Evolutionary conservation across 1,140 invertebrate genomes (phyloP), one percentile per base, ranked within the genome.

Genomic region (Scaptomyza montana): DNA sequence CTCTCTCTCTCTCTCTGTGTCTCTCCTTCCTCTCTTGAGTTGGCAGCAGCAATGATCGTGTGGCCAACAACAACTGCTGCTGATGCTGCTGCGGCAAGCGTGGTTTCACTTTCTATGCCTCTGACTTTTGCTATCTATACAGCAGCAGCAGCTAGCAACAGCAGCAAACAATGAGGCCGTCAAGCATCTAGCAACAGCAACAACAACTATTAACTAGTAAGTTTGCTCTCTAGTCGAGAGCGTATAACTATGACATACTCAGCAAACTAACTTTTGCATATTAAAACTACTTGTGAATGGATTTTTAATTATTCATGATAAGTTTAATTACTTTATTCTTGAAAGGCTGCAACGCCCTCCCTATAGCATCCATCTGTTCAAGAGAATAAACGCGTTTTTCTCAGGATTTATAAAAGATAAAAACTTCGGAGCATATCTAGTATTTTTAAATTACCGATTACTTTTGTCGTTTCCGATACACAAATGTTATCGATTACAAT

Each of bases 81-180:
- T 36, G 30, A 2, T 33, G 33, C 77, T 67, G 77, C 74, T 62
- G 68, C 62, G 68, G 68, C 62, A 72, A 67, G 63, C 69, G 78
- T 62, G 80, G 84, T 89, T 89, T 89, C 84, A 89, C 84, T 89
- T 89, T 89, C 84, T 89, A 89, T 89, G 84, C 84, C 73, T 66
- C 84, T 68, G 78, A 87, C 82, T 86, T 87, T 86, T 86, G 81
- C 82, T 87, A 78, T 82, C 82, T 82, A 73, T 77, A 25, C 64
- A 63, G 39, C 80, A 70, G 59, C 82, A 63, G 16, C 51, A 45
- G 30, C 51, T 50, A 61, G 12, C 49, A 76, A 65, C 77, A 71
- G 30, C 5, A 68, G 30, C 72, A 77, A 33, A 47, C 57, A 64
- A 65, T 81, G 77, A 47, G 59, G 54, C 46, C 54, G 53, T 47